Percentiles rank a stretch among this genome's conserved stretches.
phyloP scores from a whole-genome alignment of 2,888 invertebrate species.

The Nycteola revayana region DNA sequence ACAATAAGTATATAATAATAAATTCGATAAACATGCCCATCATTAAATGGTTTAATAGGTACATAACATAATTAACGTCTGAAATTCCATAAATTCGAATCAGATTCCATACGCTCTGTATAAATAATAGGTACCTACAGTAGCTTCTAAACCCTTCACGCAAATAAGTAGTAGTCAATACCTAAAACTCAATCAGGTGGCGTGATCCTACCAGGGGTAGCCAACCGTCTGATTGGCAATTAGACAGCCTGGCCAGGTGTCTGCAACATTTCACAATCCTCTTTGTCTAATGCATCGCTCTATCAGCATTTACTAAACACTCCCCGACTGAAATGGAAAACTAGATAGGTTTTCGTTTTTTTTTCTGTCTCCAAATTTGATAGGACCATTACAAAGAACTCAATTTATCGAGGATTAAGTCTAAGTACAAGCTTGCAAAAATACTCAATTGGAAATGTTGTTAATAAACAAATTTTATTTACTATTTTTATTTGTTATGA shows the following conservation, averaged over 20 bases:
- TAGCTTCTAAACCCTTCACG: not conserved
- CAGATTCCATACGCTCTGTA: too few relatives aligned
- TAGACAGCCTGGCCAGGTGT: constrained; percentile 48
- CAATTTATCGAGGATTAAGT: constrained; percentile 47
- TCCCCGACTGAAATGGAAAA: constrained; percentile 31
- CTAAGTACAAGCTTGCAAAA: constrained; percentile 19
- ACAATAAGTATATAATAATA: too few relatives aligned
- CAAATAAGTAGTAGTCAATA: constrained; percentile 6
- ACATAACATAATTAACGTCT: too few relatives aligned
- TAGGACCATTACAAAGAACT: constrained; percentile 39
- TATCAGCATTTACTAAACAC: constrained; percentile 47
- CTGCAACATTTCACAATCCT: constrained; percentile 32
- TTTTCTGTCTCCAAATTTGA: too few relatives aligned
- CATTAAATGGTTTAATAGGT: too few relatives aligned
- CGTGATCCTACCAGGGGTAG: constrained; percentile 29
- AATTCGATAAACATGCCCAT: too few relatives aligned
- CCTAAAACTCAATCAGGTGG: constrained; percentile 17
- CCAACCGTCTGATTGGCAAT: constrained; percentile 59
- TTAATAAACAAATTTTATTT: constrained; percentile 21
- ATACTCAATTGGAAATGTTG: constrained; percentile 11
- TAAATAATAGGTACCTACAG: too few relatives aligned
- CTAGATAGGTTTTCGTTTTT: constrained; percentile 18
- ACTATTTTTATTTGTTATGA: constrained; percentile 11
- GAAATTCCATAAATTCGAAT: too few relatives aligned
- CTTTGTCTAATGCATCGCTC: constrained; percentile 39